A percentile compares a stretch with the other conserved stretches of the same genome.
Conservation (phyloP, 2,888 invertebrate species). For the Hoplodrina blanda region DNA sequence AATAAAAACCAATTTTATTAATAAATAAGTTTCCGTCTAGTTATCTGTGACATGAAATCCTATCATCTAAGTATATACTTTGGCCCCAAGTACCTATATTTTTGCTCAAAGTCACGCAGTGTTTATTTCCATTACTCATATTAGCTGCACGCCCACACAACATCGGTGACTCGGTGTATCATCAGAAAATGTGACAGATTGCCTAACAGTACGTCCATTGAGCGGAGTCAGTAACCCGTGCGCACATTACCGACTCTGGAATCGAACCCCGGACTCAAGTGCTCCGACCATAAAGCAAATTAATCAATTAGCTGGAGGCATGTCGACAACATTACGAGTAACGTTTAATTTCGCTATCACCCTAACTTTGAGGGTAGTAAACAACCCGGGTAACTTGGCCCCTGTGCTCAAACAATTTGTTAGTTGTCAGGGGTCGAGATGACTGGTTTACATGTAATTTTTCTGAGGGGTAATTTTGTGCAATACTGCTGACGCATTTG, state of each 20-base stretch:
- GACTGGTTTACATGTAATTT: slow-evolving; percentile 72
- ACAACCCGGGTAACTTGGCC: slow-evolving; percentile 69
- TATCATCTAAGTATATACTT: not conserved
- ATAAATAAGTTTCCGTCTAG: not conserved
- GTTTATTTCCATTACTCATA: slow-evolving; percentile 72
- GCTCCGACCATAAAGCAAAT: slow-evolving; percentile 90
- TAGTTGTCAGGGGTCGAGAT: slow-evolving; percentile 65
- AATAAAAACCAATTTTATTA: too few species aligned
- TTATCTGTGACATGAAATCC: not conserved
- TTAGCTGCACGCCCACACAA: slow-evolving; percentile 64
- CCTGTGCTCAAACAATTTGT: slow-evolving; percentile 40
- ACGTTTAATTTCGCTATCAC: slow-evolving; percentile 86
- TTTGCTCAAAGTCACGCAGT: slow-evolving; percentile 34
- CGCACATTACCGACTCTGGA: slow-evolving; percentile 82
- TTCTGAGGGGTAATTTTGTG: slow-evolving; percentile 82
- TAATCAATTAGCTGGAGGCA: slow-evolving; percentile 90
- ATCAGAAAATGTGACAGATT: slow-evolving; percentile 88
- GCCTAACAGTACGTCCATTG: slow-evolving; percentile 85
- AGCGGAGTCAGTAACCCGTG: slow-evolving; percentile 82
- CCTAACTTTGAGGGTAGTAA: slow-evolving; percentile 75
- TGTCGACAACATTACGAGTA: slow-evolving; percentile 89
- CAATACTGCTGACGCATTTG: slow-evolving; percentile 89
- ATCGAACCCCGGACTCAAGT: slow-evolving; percentile 86
- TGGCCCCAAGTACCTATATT: not conserved
- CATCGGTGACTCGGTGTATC: slow-evolving; percentile 44